Percentiles rank a stretch among this genome's conserved stretches.
phyloP scores from a whole-genome alignment of 2,888 invertebrate genomes.

The Quadriops clusia region DNA sequence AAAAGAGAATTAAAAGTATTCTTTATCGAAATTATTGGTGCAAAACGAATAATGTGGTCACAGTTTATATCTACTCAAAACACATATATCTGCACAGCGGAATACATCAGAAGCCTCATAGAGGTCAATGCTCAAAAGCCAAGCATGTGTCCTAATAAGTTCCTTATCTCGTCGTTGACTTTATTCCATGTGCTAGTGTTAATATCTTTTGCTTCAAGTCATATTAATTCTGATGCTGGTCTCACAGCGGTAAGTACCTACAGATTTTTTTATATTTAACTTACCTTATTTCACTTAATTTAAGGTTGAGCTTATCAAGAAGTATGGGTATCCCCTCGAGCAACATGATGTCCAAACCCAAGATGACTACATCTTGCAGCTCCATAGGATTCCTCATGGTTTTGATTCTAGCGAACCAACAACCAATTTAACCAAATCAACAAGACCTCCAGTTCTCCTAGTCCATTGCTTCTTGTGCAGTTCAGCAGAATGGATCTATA shows the following conservation, averaged over 20 bases:
- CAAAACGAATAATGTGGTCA: too few relatives aligned
- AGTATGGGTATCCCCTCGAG: conserved; percentile 50
- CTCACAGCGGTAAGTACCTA: conserved; percentile 13
- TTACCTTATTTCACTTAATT: neutral
- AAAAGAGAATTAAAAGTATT: too few relatives aligned
- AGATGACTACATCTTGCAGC: conserved; percentile 67
- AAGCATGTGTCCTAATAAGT: too few relatives aligned
- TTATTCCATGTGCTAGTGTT: too few relatives aligned
- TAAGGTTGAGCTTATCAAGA: conserved; percentile 11
- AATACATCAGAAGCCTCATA: too few relatives aligned
- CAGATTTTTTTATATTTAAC: neutral
- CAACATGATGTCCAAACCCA: conserved; percentile 49
- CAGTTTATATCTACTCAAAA: too few relatives aligned
- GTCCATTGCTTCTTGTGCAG: conserved; percentile 67
- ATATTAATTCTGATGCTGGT: too few relatives aligned
- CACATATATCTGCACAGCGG: too few relatives aligned
- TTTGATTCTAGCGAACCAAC: conserved; percentile 13
- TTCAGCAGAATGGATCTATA: conserved; percentile 61
- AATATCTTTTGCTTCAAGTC: too few relatives aligned
- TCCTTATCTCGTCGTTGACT: too few relatives aligned
- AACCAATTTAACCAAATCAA: conserved; percentile 11
- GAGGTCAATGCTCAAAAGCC: too few relatives aligned
- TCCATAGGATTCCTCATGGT: conserved; percentile 60
- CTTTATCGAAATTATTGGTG: too few relatives aligned
- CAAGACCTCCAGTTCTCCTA: conserved; percentile 45